Conservation (phyloP, 2,888 invertebrate genomes). For the Stenotaenia linearis region DNA sequence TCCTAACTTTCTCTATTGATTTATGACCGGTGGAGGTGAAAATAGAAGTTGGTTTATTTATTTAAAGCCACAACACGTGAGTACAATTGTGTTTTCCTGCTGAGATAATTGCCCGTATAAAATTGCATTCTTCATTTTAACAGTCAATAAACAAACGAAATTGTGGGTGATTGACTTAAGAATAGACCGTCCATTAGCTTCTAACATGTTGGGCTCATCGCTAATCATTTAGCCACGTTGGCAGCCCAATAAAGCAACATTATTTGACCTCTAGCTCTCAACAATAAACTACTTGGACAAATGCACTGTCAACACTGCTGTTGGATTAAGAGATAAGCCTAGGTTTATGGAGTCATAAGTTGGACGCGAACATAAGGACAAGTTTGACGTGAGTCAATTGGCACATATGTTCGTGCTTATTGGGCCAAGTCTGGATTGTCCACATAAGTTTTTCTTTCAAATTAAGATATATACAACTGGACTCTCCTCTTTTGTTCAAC, state of each 20-base stretch:
- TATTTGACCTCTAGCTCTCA: constrained; percentile 22
- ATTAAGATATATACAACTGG: constrained; percentile 15
- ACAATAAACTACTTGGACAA: constrained; percentile 16
- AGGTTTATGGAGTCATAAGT: constrained; percentile 26
- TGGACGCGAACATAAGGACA: background rate
- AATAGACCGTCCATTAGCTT: background rate
- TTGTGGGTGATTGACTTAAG: background rate
- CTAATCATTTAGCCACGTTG: background rate
- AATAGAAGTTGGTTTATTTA: background rate
- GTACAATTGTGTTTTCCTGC: constrained; percentile 2
- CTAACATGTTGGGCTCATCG: background rate
- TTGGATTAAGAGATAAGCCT: constrained; percentile 20
- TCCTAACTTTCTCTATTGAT: background rate
- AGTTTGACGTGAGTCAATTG: background rate
- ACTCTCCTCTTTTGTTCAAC: background rate
- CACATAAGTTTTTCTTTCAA: constrained; percentile 2
- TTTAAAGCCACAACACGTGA: background rate
- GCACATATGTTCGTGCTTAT: background rate
- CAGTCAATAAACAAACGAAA: constrained; percentile 9
- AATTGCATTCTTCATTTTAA: background rate
- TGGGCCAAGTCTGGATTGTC: background rate
- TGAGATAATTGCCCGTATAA: background rate
- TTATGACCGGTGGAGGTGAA: background rate
- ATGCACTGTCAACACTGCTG: constrained; percentile 26
- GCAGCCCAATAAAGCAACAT: background rate